Evolutionary conservation across 92 coral and sea anemone species (phyloP).

Genomic region (Anthopleura xanthogrammica): DNA sequence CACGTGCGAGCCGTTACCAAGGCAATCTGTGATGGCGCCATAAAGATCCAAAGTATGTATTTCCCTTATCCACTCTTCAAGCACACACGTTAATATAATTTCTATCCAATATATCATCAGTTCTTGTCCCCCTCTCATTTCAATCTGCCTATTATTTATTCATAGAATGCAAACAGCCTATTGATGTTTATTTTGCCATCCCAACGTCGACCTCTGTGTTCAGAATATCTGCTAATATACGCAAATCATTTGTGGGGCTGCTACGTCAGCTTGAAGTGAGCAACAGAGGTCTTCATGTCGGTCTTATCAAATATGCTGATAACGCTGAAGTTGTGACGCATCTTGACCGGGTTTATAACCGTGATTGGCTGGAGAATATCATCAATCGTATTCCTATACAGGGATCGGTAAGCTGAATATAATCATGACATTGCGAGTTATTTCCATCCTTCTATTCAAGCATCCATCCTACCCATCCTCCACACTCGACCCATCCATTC

Average conservation of each 20-base stretch:
- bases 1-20: constrained; percentile 64
- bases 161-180: constrained; percentile 49
- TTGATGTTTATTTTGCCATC: constrained; percentile 69
- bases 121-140: too few relatives aligned
- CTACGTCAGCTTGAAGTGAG: constrained; percentile 56
- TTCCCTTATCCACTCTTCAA: not conserved
- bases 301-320: constrained; percentile 56
- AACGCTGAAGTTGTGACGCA: constrained; percentile 44
- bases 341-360: constrained; percentile 46
- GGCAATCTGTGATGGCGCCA: constrained; percentile 74
- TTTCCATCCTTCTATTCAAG: not conserved
- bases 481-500: not conserved
- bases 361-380: constrained; percentile 40
- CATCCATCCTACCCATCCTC: not conserved
- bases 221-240: constrained; percentile 27
- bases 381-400: constrained; percentile 25
- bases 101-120: too few relatives aligned
- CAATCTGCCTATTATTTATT: not conserved
- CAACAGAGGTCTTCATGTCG: constrained; percentile 54
- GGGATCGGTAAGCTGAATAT: not conserved
- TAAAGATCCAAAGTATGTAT: constrained; percentile 26
- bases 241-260: constrained; percentile 36
- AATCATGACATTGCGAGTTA: too few relatives aligned
- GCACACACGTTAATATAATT: not conserved
- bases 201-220: constrained; percentile 50